Conservation (phyloP, 2,113 vertebrate genomes). For the Tichodroma muraria region DNA sequence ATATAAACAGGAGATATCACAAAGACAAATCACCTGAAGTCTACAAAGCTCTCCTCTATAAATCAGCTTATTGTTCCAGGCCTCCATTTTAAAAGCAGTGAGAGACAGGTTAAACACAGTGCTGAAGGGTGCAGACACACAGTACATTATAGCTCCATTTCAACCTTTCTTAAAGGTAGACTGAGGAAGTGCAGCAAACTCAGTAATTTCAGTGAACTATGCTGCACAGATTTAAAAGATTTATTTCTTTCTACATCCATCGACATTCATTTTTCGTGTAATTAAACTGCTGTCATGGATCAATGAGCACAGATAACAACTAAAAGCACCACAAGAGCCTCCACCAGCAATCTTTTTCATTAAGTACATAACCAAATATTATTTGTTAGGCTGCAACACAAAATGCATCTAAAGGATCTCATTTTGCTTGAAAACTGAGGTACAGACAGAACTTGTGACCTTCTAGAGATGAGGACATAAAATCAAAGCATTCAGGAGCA, state of each 20-base stretch:
- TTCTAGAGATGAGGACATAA: not conserved
- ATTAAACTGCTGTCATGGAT: conserved; percentile 29
- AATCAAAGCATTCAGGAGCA: not conserved
- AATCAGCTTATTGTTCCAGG: not conserved
- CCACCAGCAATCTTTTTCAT: not conserved
- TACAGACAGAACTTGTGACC: not conserved
- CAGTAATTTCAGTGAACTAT: not conserved
- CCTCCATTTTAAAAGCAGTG: not conserved
- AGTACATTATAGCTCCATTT: not conserved
- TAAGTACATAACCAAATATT: conserved; percentile 27
- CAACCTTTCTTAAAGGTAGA: not conserved
- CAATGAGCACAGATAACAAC: not conserved
- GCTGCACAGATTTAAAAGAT: not conserved
- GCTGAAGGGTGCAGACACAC: not conserved
- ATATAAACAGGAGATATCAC: not conserved
- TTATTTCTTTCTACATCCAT: not conserved
- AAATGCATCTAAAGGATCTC: not conserved
- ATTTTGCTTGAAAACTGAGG: not conserved
- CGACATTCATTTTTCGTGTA: not conserved
- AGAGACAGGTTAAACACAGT: not conserved
- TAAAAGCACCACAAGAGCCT: not conserved
- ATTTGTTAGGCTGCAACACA: not conserved
- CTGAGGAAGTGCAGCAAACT: not conserved
- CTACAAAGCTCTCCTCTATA: not conserved
- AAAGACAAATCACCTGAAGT: not conserved